Evolutionary conservation across 2,888 invertebrate species (phyloP).

Genomic region (Hedychridium roseum): DNA sequence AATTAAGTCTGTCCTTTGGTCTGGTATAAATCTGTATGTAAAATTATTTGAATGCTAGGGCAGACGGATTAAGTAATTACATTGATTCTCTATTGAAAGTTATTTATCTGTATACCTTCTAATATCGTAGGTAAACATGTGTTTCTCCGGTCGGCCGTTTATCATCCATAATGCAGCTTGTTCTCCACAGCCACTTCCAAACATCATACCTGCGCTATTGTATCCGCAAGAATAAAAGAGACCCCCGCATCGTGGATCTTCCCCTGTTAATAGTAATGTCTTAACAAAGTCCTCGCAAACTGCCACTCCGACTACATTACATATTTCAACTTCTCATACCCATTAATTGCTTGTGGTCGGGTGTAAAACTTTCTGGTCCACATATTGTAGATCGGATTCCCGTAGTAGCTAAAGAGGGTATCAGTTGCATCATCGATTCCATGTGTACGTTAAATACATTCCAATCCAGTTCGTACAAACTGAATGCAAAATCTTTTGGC

Average conservation of each 20-base stretch:
- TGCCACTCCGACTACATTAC: too few species aligned
- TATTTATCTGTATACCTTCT: constrained; percentile 63
- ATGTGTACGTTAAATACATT: constrained; percentile 82
- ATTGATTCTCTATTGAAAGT: neutral
- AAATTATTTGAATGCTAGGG: neutral
- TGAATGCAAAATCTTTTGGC: constrained; percentile 80
- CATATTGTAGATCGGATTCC: constrained; percentile 89
- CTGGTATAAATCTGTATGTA: constrained; percentile 73
- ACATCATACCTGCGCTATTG: constrained; percentile 93
- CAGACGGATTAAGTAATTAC: neutral
- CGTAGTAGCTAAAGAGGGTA: constrained; percentile 76
- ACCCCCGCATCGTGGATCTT: constrained; percentile 67
- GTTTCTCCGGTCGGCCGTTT: constrained; percentile 81
- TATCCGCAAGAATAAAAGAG: constrained; percentile 88
- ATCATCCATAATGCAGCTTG: constrained; percentile 88
- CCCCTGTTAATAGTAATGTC: constrained; percentile 45
- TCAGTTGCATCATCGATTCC: constrained; percentile 74
- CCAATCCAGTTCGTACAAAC: constrained; percentile 88
- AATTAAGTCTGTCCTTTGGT: constrained; percentile 73
- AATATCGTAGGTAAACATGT: constrained; percentile 88
- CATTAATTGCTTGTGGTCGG: constrained; percentile 88
- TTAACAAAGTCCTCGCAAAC: neutral
- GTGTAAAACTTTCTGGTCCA: constrained; percentile 92
- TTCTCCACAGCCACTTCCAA: constrained; percentile 86
- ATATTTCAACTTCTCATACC: too few species aligned